phyloP scores from a whole-genome alignment of 2,113 vertebrate species.

The Oryzias melastigma region DNA sequence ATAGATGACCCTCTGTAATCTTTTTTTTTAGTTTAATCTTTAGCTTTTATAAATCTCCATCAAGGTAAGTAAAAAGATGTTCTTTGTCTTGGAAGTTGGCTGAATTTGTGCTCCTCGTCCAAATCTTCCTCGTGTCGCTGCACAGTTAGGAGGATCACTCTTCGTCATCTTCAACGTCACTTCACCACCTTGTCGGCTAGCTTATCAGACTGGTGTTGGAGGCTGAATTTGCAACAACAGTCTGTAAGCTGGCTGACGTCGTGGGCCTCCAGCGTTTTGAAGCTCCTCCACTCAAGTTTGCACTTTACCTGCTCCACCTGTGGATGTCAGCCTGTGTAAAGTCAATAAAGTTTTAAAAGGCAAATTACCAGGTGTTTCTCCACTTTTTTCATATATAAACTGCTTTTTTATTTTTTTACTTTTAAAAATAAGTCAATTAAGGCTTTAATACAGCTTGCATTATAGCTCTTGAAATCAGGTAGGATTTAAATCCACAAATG shows the following conservation, averaged over 20 bases:
- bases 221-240: constrained; percentile 88
- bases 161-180: neutral
- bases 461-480: too few species aligned
- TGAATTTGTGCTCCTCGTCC: too few species aligned
- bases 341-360: constrained; percentile 50
- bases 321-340: constrained; percentile 7
- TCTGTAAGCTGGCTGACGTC: constrained; percentile 99
- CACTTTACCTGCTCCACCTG: neutral
- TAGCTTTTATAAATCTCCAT: constrained; percentile 13
- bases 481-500: too few species aligned
- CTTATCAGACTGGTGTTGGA: constrained; percentile 99
- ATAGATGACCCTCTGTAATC: neutral
- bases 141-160: neutral
- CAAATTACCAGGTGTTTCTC: neutral
- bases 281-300: neutral
- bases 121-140: neutral
- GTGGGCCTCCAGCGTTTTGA: constrained; percentile 73
- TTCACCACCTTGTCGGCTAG: constrained; percentile 91
- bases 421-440: too few species aligned
- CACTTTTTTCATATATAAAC: neutral
- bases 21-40: constrained; percentile 1
- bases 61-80: constrained; percentile 60
- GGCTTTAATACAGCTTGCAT: too few species aligned
- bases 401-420: neutral
- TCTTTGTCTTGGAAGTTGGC: too few species aligned